These are phyloP conservation scores for Noctuana brunneofusca DNA, from an alignment of 2,888 invertebrate species.

Conservation along the genomic window DNA sequence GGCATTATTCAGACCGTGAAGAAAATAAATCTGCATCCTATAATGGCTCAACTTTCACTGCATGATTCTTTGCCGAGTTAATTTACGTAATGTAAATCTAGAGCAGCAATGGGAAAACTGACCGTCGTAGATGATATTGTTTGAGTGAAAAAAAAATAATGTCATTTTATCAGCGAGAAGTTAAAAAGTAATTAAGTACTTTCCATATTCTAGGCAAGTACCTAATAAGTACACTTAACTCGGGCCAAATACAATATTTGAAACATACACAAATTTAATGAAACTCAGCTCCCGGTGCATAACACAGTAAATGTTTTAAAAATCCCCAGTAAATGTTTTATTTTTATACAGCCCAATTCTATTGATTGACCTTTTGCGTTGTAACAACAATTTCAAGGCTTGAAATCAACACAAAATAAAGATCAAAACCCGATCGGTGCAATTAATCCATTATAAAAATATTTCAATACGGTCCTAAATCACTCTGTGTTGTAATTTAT, in stretches of 20 bases:
- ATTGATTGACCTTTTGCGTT: not conserved
- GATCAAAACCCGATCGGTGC: not conserved
- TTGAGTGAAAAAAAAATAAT: not conserved
- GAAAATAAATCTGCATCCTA: constrained; percentile 21
- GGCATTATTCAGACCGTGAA: constrained; percentile 29
- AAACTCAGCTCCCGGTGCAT: too few species aligned
- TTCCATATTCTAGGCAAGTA: too few species aligned
- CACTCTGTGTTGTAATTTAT: not conserved
- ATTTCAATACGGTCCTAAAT: not conserved
- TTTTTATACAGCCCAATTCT: not conserved
- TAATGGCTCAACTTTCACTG: constrained; percentile 26
- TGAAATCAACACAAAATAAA: not conserved
- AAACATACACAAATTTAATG: too few species aligned
- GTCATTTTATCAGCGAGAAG: not conserved
- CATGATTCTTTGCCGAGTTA: constrained; percentile 1
- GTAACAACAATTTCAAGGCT: not conserved
- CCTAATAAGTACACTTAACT: too few species aligned
- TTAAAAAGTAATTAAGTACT: too few species aligned
- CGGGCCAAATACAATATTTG: too few species aligned
- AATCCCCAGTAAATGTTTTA: not conserved
- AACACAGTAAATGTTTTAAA: too few species aligned
- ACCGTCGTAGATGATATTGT: not conserved
- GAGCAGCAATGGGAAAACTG: not conserved
- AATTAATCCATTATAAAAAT: not conserved
- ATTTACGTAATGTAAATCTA: constrained; percentile 14